phyloP scores from a whole-genome alignment of 2,888 invertebrate species.

The Temnothorax unifasciatus region DNA sequence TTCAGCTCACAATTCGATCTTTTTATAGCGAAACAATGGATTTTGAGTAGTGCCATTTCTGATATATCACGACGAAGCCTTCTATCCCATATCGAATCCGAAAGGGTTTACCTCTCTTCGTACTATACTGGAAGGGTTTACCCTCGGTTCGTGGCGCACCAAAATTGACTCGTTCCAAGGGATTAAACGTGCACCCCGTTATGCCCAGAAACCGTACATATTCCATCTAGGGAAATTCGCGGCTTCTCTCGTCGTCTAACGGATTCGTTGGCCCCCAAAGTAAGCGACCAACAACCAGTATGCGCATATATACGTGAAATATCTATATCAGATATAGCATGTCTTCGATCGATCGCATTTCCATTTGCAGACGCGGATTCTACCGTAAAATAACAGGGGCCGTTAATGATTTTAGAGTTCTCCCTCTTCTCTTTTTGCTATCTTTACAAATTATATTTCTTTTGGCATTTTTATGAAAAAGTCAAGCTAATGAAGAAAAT shows the following conservation, averaged over 20 bases:
- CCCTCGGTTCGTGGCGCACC: constrained; percentile 79
- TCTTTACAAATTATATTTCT: neutral
- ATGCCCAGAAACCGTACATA: constrained; percentile 64
- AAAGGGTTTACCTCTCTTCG: constrained; percentile 72
- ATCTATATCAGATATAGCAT: neutral
- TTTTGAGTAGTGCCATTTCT: constrained; percentile 65
- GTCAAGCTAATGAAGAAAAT: neutral
- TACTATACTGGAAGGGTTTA: constrained; percentile 77
- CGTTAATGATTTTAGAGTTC: neutral
- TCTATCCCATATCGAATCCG: constrained; percentile 72
- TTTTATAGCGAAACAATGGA: constrained; percentile 75
- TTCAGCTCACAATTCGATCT: constrained; percentile 50
- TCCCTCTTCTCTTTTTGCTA: neutral
- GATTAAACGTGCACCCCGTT: constrained; percentile 76
- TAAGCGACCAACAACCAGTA: constrained; percentile 45
- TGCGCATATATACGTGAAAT: constrained; percentile 4
- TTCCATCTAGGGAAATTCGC: constrained; percentile 55
- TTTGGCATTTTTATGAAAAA: neutral
- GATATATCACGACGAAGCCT: constrained; percentile 71
- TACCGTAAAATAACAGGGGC: neutral
- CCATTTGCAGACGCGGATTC: neutral
- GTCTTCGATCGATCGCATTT: constrained; percentile 18
- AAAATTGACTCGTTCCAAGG: constrained; percentile 81
- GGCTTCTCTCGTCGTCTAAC: constrained; percentile 57
- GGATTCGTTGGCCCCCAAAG: constrained; percentile 43